Conservation (phyloP, 35 echinoderm and acorn worm genomes). For the Heliocidaris erythrogramma region DNA sequence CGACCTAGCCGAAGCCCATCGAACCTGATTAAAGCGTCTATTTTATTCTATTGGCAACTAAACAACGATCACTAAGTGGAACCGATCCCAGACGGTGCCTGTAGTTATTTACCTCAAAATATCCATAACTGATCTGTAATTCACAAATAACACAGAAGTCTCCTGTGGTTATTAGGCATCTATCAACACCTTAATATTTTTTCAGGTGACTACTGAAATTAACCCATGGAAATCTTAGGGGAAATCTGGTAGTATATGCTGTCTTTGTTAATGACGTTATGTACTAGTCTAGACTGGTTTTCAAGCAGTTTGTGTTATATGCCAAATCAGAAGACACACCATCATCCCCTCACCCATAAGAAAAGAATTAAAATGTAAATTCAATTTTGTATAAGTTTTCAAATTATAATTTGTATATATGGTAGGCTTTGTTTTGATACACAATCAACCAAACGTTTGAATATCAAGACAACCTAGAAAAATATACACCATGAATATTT, state of each 20-base stretch:
- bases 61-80: conserved; percentile 1
- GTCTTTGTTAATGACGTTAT: background rate
- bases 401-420: no score
- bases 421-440: no score
- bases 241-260: background rate
- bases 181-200: background rate
- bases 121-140: background rate
- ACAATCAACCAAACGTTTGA: no score
- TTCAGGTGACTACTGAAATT: background rate
- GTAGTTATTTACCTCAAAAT: conserved; percentile 11
- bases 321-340: no score
- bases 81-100: background rate
- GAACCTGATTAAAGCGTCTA: background rate
- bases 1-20: background rate
- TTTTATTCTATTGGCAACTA: background rate
- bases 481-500: no score
- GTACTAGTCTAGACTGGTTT: background rate
- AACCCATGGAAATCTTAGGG: background rate
- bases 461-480: no score
- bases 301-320: no score
- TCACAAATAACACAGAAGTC: conserved; percentile 2
- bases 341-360: no score
- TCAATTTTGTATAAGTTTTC: no score
- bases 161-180: background rate
- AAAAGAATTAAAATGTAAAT: no score